Conservation (phyloP, 1,140 invertebrate genomes). For the Riptortus pedestris region DNA sequence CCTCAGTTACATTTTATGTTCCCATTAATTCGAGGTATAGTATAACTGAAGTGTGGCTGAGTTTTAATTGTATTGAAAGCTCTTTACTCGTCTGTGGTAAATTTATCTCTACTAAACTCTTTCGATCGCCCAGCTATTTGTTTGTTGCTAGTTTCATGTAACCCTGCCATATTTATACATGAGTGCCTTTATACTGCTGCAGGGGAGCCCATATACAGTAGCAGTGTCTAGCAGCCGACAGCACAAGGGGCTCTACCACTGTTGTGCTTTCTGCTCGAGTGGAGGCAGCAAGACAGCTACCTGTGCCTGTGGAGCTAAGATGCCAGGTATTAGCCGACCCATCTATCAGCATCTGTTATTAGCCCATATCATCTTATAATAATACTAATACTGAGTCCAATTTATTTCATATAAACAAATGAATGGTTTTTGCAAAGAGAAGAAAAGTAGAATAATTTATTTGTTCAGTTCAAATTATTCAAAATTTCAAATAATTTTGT, state of each 20-base stretch:
- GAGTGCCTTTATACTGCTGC: constrained; percentile 35
- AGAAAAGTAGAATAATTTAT: not conserved
- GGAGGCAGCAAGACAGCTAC: constrained; percentile 53
- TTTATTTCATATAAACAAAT: not conserved
- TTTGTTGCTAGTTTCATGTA: no score
- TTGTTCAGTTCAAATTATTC: no score
- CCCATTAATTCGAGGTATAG: no score
- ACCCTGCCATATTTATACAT: not conserved
- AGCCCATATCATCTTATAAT: not conserved
- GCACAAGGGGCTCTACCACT: constrained; percentile 63
- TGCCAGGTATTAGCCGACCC: constrained; percentile 43
- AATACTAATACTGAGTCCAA: not conserved
- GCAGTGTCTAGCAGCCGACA: constrained; percentile 34
- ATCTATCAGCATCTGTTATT: not conserved
- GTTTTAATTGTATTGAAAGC: no score
- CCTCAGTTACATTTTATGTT: no score
- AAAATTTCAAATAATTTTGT: no score
- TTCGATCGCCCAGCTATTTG: no score
- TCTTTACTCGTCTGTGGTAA: no score
- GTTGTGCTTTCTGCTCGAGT: constrained; percentile 70
- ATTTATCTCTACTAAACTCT: no score
- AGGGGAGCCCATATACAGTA: constrained; percentile 51
- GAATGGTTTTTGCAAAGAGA: not conserved
- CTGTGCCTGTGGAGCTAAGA: constrained; percentile 58
- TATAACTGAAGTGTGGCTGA: no score